Conservation (phyloP, 2,113 vertebrate genomes). For the Peromyscus maniculatus region DNA sequence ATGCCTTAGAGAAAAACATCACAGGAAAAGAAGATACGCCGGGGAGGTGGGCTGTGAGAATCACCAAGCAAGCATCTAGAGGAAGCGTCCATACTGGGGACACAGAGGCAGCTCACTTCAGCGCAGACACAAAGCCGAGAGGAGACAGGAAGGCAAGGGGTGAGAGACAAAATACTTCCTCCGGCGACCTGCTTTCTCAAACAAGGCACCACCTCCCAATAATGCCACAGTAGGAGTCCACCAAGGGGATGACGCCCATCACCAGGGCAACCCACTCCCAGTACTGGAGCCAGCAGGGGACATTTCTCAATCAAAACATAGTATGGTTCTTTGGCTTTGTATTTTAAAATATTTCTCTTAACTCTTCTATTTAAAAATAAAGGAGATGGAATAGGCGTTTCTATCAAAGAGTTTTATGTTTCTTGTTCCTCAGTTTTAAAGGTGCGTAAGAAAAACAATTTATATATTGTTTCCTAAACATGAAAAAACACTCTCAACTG, state of each 20-base stretch:
- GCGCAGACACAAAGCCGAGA: background rate
- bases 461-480: background rate
- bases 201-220: background rate
- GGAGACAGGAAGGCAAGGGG: background rate
- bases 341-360: background rate
- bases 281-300: background rate
- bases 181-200: background rate
- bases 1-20: background rate
- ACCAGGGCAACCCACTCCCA: background rate
- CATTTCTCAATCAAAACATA: background rate
- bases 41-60: background rate
- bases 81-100: background rate
- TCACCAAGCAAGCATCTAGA: background rate
- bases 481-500: background rate
- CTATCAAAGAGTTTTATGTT: background rate
- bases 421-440: constrained; percentile 9
- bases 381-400: background rate
- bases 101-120: background rate
- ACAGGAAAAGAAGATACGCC: background rate
- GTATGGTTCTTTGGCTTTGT: background rate
- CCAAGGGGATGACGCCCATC: background rate
- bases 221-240: too few species aligned
- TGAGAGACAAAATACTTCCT: background rate
- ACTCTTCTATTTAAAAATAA: background rate
- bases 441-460: background rate